Evolutionary conservation across 2,113 vertebrate genomes (phyloP).

Genomic region (Triplophysa siluroides): DNA sequence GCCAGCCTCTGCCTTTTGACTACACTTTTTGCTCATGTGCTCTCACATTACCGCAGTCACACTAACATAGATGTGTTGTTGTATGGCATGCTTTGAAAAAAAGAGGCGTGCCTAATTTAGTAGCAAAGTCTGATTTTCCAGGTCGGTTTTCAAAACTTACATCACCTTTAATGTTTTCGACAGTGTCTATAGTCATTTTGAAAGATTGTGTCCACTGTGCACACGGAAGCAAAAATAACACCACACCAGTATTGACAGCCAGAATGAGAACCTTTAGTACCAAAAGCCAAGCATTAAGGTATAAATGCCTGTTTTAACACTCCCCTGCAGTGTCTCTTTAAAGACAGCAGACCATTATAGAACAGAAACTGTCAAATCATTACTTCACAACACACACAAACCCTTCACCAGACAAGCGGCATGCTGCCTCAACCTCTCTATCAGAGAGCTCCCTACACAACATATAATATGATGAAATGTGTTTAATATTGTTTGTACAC

Average conservation of each 20-base stretch:
- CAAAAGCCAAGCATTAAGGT: background rate
- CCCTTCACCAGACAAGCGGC: constrained; percentile 47
- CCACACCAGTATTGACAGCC: background rate
- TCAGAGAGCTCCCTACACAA: constrained; percentile 57
- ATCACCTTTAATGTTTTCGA: too few species aligned
- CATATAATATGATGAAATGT: constrained; percentile 71
- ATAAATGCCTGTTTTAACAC: background rate
- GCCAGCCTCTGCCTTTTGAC: too few species aligned
- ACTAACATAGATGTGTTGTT: too few species aligned
- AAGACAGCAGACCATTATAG: constrained; percentile 1
- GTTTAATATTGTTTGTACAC: constrained; percentile 78
- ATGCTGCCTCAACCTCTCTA: constrained; percentile 62
- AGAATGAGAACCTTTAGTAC: background rate
- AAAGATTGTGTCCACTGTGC: background rate
- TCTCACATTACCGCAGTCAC: too few species aligned
- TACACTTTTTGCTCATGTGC: too few species aligned
- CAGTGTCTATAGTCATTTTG: too few species aligned
- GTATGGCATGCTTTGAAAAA: too few species aligned
- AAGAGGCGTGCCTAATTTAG: too few species aligned
- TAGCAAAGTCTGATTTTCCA: too few species aligned
- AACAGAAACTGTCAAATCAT: constrained; percentile 21
- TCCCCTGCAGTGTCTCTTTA: background rate
- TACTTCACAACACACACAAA: background rate
- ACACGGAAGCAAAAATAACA: background rate
- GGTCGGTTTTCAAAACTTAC: too few species aligned